These are phyloP conservation scores for Oryzias curvinotus DNA, from an alignment of 2,113 vertebrate genomes.

Conservation along the genomic window DNA sequence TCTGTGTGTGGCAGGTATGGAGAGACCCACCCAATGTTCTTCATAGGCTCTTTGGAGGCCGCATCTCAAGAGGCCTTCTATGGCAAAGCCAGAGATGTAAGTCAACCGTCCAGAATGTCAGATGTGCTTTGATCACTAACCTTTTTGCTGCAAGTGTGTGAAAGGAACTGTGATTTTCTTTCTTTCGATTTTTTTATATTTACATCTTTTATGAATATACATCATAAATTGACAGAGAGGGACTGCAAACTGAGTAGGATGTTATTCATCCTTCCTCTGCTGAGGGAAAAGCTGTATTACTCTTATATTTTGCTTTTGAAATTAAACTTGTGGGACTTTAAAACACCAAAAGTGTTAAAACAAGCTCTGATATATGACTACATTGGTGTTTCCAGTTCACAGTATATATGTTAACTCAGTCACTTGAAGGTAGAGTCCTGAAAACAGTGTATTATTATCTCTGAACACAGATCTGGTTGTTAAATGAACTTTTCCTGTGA, in stretches of 20 bases:
- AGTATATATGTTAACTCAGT: neutral
- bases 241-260: constrained; percentile 35
- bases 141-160: constrained; percentile 10
- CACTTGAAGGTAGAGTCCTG: too few relatives aligned
- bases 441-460: too few relatives aligned
- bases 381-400: neutral
- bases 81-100: constrained; percentile 98
- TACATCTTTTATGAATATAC: constrained; percentile 45
- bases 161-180: constrained; percentile 4
- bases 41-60: constrained; percentile 97
- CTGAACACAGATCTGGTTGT: too few relatives aligned
- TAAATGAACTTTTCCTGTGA: too few relatives aligned
- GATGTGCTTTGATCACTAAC: too few relatives aligned
- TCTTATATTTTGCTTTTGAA: constrained; percentile 37
- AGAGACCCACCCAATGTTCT: constrained; percentile 98
- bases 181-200: constrained; percentile 11
- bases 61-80: constrained; percentile 99
- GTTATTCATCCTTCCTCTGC: constrained; percentile 52
- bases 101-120: constrained; percentile 56
- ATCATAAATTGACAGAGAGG: constrained; percentile 33
- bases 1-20: constrained; percentile 84
- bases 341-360: constrained; percentile 33
- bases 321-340: constrained; percentile 42
- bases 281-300: constrained; percentile 45
- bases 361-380: neutral